Evolutionary conservation across 1,140 invertebrate species (phyloP).

Genomic region (Metaphire vulgaris): DNA sequence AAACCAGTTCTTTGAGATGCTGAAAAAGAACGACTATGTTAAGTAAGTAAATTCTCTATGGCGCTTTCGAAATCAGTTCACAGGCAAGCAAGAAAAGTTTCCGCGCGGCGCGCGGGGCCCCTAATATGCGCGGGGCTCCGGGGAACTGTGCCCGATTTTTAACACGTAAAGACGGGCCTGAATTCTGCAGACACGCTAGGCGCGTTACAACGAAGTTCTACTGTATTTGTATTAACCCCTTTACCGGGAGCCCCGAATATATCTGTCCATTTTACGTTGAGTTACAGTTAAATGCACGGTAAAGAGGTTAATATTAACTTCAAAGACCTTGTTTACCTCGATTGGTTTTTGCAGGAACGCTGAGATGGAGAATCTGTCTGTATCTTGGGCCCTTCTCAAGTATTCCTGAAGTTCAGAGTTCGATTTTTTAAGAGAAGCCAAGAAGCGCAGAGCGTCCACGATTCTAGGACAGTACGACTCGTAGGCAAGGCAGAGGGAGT

Average conservation of each 20-base stretch:
- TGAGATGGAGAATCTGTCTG: background rate
- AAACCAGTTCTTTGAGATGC: background rate
- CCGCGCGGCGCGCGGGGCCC: no score
- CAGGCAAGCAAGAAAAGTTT: background rate
- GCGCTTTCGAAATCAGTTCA: slow-evolving; percentile 9
- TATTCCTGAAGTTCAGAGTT: background rate
- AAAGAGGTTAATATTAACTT: background rate
- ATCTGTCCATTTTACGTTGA: no score
- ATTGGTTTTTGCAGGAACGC: background rate
- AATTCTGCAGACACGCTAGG: background rate
- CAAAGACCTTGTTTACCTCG: background rate
- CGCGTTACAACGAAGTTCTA: background rate
- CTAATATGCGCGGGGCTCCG: no score
- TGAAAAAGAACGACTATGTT: no score
- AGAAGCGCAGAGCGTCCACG: background rate
- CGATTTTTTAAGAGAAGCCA: background rate
- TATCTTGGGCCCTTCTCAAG: background rate
- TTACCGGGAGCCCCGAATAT: no score
- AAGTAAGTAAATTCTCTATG: no score
- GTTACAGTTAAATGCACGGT: no score
- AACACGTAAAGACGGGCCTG: no score
- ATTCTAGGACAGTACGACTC: background rate
- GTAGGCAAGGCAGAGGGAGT: background rate
- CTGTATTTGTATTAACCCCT: no score
- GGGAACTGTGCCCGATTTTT: no score